phyloP scores from a whole-genome alignment of 2,888 invertebrate genomes.

The Melolontha melolontha region DNA sequence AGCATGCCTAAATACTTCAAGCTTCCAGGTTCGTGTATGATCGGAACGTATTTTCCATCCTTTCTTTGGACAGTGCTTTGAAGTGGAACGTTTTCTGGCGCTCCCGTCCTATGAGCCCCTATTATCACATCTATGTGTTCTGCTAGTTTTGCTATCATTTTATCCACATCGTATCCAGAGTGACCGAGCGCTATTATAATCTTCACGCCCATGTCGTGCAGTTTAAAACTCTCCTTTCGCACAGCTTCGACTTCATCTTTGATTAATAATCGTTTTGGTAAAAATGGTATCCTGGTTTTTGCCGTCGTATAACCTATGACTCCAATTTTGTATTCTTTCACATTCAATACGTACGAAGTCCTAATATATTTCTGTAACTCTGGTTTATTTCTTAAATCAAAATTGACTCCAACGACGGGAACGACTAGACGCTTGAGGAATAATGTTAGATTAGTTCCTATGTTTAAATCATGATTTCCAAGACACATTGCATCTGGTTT shows the following conservation, averaged over 20 bases:
- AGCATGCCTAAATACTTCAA: not conserved
- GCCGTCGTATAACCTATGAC: conserved; percentile 82
- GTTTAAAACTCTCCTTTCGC: conserved; percentile 16
- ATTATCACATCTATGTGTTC: conserved; percentile 87
- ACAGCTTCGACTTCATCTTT: conserved; percentile 24
- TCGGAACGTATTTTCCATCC: conserved; percentile 79
- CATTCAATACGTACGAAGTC: conserved; percentile 14
- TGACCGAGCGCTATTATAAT: conserved; percentile 92
- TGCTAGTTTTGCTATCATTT: conserved; percentile 80
- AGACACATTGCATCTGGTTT: conserved; percentile 67
- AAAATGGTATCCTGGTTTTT: not conserved
- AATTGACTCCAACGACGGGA: conserved; percentile 83
- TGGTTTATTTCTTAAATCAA: conserved; percentile 65
- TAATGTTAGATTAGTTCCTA: conserved; percentile 82
- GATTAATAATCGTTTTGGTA: conserved; percentile 2
- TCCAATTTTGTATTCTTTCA: conserved; percentile 75
- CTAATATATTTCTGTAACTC: conserved; percentile 3
- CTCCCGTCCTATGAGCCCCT: conserved; percentile 92
- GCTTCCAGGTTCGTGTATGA: conserved; percentile 82
- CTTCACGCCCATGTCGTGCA: conserved; percentile 73
- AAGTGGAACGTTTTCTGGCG: conserved; percentile 78
- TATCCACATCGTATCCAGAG: conserved; percentile 83
- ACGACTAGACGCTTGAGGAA: conserved; percentile 78
- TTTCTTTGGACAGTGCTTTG: conserved; percentile 72
- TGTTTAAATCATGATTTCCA: conserved; percentile 94